A percentile compares a stretch with the other conserved stretches of the same genome.
These are phyloP conservation scores for Hylaeus anthracinus DNA, from an alignment of 1,140 invertebrate genomes.

Conservation along the genomic window DNA sequence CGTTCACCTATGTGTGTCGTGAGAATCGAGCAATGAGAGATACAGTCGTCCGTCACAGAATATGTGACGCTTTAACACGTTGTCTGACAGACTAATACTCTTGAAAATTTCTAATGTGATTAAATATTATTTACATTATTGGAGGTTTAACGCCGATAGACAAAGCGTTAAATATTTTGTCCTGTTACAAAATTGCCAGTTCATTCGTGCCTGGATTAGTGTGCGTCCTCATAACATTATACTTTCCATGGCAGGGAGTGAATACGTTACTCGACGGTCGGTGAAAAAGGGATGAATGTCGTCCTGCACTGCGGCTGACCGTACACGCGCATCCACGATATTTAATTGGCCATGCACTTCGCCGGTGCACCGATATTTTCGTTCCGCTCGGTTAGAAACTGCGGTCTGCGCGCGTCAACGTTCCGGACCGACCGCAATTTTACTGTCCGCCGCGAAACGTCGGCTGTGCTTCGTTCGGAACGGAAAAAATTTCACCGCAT, in stretches of 20 bases:
- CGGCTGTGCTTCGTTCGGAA: neutral
- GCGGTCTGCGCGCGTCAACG: slow-evolving; percentile 55
- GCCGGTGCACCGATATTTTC: slow-evolving; percentile 54
- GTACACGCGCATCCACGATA: slow-evolving; percentile 34
- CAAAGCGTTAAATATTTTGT: too few relatives aligned
- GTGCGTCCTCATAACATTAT: neutral
- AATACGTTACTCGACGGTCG: neutral
- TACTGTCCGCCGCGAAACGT: slow-evolving; percentile 47
- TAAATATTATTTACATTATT: too few relatives aligned
- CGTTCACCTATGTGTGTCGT: too few relatives aligned
- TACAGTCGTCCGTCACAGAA: too few relatives aligned
- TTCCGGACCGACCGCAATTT: slow-evolving; percentile 54
- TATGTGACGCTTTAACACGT: too few relatives aligned
- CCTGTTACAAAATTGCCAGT: too few relatives aligned
- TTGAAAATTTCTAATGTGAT: too few relatives aligned
- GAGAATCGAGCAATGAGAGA: too few relatives aligned
- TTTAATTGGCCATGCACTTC: slow-evolving; percentile 58
- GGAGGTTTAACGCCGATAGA: too few relatives aligned
- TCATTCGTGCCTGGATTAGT: too few relatives aligned
- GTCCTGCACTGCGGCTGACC: slow-evolving; percentile 12
- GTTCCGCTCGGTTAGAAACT: slow-evolving; percentile 60
- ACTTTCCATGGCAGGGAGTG: slow-evolving; percentile 10
- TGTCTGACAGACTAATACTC: too few relatives aligned
- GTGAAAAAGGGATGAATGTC: slow-evolving; percentile 8
- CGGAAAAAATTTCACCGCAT: slow-evolving; percentile 10